Evolutionary conservation across 2,797 vertebrate genomes (phyloP), one percentile per base, ranked within the genome.

Genomic region (Darevskia mixta): DNA sequence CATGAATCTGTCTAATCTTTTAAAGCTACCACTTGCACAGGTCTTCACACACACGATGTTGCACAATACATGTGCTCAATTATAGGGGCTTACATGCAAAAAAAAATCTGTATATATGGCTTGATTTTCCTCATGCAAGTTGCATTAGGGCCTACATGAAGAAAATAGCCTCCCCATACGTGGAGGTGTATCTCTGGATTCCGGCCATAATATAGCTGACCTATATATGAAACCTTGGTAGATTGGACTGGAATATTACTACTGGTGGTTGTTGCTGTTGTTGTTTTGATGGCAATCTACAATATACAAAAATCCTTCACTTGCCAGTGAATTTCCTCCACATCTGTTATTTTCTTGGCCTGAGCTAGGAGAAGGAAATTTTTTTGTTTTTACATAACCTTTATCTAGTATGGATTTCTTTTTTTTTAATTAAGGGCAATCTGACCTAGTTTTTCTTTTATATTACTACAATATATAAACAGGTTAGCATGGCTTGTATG

Each of bases 391-490:
- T 92, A 79, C 86, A 92, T 89, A 85, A 90, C 93, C 78, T 92
- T 93, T 92, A 78, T 92, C 35, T 55, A 81, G 32, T 91, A 85
- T 93, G 77, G 2, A 1, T 90, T 93, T 90, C 86, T 5, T 88
- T 23, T 87, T 92, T 88, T 41, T 90, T 93, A 90, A 77, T 58
- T 87, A 88, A 87, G 94, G 94, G 82, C 92, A 94, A 80, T 78
- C 81, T 93, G 93, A 95, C 93, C 94, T 85, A 79, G 81, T 23
- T 27, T 55, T 89, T 81, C 43, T 89, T 83, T 82, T 92, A 89
- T 93, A 92, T 75, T 88, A 92, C 71, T 88, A 83, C 67, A 92
- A 92, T 96, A 95, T 94, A 93, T 91, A 88, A 64, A 91, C 45
- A 38, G 88, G 81, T 17, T 89, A 85, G 91, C 92, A 92, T 86